These are phyloP conservation scores for Polydrusus cervinus DNA, from an alignment of 2,888 invertebrate species.

Conservation along the genomic window DNA sequence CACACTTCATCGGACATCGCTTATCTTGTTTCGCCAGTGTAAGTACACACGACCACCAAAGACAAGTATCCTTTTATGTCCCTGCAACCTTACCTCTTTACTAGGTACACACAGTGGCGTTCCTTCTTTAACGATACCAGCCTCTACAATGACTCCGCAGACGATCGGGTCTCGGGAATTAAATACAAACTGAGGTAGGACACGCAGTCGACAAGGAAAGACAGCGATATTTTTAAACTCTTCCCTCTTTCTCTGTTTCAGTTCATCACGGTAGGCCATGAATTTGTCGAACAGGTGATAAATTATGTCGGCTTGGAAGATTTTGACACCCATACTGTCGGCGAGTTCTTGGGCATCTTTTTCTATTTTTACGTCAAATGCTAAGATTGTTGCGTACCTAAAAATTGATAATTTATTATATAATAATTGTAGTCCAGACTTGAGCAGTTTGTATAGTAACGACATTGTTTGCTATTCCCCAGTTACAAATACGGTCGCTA, in stretches of 20 bases:
- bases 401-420: too few relatives aligned
- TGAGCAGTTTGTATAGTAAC: too few relatives aligned
- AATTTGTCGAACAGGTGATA: slow-evolving; percentile 99
- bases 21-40: too few relatives aligned
- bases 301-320: slow-evolving; percentile 99
- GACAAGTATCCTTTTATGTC: too few relatives aligned
- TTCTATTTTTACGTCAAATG: slow-evolving; percentile 99
- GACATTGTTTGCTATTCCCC: too few relatives aligned
- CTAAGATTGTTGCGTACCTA: slow-evolving; percentile 96
- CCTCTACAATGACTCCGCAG: slow-evolving; percentile 95
- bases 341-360: slow-evolving; percentile 98
- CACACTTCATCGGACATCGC: too few relatives aligned
- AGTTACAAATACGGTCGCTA: too few relatives aligned
- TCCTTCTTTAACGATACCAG: slow-evolving; percentile 95
- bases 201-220: slow-evolving; percentile 95
- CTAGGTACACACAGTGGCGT: slow-evolving; percentile 98
- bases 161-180: slow-evolving; percentile 99
- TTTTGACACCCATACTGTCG: slow-evolving; percentile 93
- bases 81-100: slow-evolving; percentile 89
- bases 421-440: neutral
- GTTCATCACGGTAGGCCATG: slow-evolving; percentile 91
- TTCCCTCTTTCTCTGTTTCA: slow-evolving; percentile 92
- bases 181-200: slow-evolving; percentile 93
- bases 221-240: slow-evolving; percentile 98
- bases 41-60: too few relatives aligned